Evolutionary conservation across 2,113 vertebrate genomes (phyloP).

Genomic region (Mormyrus lacerda): DNA sequence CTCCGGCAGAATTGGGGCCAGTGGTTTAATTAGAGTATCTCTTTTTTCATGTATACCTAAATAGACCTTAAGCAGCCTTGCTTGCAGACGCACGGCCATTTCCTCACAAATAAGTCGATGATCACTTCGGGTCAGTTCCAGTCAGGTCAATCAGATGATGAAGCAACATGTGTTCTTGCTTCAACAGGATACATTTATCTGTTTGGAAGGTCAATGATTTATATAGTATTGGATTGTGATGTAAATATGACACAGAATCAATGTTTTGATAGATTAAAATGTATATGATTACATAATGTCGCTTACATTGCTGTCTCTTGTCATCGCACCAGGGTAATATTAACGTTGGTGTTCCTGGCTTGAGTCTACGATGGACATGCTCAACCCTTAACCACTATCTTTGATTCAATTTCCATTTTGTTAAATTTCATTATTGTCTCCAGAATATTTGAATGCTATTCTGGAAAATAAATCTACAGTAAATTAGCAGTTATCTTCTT

Average conservation of each 20-base stretch:
- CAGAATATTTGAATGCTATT: background rate
- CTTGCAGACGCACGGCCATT: background rate
- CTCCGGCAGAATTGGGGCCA: background rate
- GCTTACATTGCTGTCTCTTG: background rate
- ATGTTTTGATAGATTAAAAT: background rate
- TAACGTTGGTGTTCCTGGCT: background rate
- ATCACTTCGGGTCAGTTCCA: background rate
- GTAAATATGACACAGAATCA: background rate
- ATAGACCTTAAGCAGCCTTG: background rate
- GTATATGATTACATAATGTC: background rate
- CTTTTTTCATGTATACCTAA: background rate
- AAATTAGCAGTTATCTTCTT: background rate
- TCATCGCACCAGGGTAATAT: background rate
- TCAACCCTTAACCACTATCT: background rate
- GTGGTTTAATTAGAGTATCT: background rate
- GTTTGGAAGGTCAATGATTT: background rate
- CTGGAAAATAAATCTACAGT: background rate
- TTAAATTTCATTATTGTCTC: background rate
- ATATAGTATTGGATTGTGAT: background rate
- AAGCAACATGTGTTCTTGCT: background rate
- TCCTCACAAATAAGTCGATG: background rate
- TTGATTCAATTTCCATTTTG: background rate
- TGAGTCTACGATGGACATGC: background rate
- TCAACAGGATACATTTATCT: background rate
- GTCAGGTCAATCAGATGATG: background rate